phyloP scores from a whole-genome alignment of 2,113 vertebrate genomes.

The Cryptotis parvus region DNA sequence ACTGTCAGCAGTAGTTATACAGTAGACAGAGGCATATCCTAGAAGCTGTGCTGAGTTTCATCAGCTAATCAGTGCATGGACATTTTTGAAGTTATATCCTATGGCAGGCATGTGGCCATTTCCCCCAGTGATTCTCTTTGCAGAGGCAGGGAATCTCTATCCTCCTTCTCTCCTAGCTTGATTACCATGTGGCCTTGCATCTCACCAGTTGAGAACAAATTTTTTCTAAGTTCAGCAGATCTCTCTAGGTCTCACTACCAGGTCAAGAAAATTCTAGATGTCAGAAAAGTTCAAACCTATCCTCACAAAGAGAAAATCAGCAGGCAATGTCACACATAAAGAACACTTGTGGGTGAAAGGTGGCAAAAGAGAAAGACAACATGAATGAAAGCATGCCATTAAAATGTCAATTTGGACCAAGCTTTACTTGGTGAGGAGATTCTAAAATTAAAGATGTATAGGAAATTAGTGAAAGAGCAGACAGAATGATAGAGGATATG shows the following conservation, averaged over 20 bases:
- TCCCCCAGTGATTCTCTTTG: neutral
- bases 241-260: neutral
- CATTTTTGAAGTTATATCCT: rapidly evolving
- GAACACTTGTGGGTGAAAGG: neutral
- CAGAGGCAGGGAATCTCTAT: neutral
- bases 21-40: neutral
- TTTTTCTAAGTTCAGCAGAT: no score
- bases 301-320: neutral
- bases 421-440: neutral
- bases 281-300: neutral
- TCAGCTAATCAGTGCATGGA: neutral
- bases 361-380: neutral
- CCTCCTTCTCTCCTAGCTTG: neutral
- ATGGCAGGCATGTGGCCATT: neutral
- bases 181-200: neutral
- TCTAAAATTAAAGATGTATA: neutral
- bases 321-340: neutral
- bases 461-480: neutral
- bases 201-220: neutral
- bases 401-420: neutral
- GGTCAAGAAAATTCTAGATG: neutral
- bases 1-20: neutral
- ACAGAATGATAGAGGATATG: neutral
- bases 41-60: neutral
- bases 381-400: neutral